These are phyloP conservation scores for Adela reaumurella DNA, from an alignment of 2,888 invertebrate genomes.

Conservation along the genomic window DNA sequence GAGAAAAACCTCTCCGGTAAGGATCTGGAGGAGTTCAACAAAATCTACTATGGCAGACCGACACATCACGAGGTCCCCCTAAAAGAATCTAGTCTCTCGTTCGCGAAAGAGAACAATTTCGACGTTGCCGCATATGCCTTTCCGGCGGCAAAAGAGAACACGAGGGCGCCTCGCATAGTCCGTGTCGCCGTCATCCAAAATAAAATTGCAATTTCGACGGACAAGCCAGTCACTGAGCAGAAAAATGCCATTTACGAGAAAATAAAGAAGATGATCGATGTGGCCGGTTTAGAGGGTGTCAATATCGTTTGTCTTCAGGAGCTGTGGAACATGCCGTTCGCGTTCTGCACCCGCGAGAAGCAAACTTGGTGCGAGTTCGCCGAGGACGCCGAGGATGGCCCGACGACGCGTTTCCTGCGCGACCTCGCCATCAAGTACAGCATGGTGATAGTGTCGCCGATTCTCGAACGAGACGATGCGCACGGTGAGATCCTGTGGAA, in stretches of 20 bases:
- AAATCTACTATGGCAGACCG: slow-evolving; percentile 41
- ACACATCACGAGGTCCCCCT: slow-evolving; percentile 33
- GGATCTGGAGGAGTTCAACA: slow-evolving; percentile 44
- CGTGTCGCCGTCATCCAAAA: slow-evolving; percentile 89
- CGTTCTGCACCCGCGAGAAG: slow-evolving; percentile 95
- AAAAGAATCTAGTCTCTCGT: slow-evolving; percentile 44
- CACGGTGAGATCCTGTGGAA: slow-evolving; percentile 93
- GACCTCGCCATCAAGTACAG: slow-evolving; percentile 77
- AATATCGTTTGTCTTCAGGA: slow-evolving; percentile 96
- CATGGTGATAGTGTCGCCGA: slow-evolving; percentile 95
- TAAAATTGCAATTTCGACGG: slow-evolving; percentile 75
- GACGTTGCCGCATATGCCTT: slow-evolving; percentile 44
- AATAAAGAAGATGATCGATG: slow-evolving; percentile 73
- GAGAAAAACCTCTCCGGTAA: slow-evolving; percentile 38
- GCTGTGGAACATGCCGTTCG: slow-evolving; percentile 99
- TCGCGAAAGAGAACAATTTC: slow-evolving; percentile 57
- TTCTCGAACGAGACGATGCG: slow-evolving; percentile 85
- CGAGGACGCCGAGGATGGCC: slow-evolving; percentile 85
- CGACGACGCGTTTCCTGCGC: slow-evolving; percentile 78
- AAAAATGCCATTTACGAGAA: slow-evolving; percentile 75
- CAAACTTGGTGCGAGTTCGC: slow-evolving; percentile 98
- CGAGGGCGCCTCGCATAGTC: slow-evolving; percentile 69
- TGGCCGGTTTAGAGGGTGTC: slow-evolving; percentile 77
- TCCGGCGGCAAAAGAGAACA: slow-evolving; percentile 43
- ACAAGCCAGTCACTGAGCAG: slow-evolving; percentile 72